A percentile compares a stretch with the other conserved stretches of the same genome.
These are phyloP conservation scores for Branchinecta lynchi DNA, from an alignment of 1,140 invertebrate genomes.

Conservation along the genomic window DNA sequence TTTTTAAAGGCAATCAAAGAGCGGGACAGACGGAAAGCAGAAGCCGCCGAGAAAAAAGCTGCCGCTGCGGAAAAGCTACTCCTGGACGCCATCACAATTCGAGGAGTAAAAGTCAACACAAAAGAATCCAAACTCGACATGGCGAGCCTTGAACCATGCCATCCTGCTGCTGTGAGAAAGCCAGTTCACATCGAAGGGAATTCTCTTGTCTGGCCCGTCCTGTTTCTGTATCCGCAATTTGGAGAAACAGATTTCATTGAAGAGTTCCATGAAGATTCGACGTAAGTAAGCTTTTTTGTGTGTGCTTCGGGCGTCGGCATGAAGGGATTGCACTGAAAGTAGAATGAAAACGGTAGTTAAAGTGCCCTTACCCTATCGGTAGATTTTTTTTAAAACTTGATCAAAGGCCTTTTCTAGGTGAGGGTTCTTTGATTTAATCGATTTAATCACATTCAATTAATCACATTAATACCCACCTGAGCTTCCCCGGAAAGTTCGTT, in stretches of 20 bases:
- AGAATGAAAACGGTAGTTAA: not conserved
- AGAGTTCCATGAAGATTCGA: constrained; percentile 51
- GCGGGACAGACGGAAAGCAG: constrained; percentile 42
- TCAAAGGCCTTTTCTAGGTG: no score
- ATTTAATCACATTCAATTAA: no score
- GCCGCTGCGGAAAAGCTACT: constrained; percentile 39
- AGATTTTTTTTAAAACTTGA: no score
- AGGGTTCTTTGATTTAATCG: no score
- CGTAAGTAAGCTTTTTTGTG: constrained; percentile 33
- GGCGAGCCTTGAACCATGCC: constrained; percentile 41
- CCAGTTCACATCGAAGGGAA: constrained; percentile 29
- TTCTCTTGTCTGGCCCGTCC: constrained; percentile 57
- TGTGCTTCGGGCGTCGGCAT: not conserved
- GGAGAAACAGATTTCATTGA: constrained; percentile 53
- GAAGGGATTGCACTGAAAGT: not conserved
- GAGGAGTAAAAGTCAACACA: constrained; percentile 34
- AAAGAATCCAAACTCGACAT: constrained; percentile 24
- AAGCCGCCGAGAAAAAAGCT: constrained; percentile 26
- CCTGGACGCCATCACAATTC: constrained; percentile 37
- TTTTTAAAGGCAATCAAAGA: constrained; percentile 38
- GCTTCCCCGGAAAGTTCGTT: no score
- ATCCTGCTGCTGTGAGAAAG: constrained; percentile 38
- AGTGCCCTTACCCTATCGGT: no score
- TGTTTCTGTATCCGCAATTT: constrained; percentile 68
- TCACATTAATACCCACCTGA: no score